Percentiles rank a stretch among this genome's conserved stretches.
Evolutionary conservation across 2,113 vertebrate species (phyloP).

Genomic region (Istiophorus platypterus): DNA sequence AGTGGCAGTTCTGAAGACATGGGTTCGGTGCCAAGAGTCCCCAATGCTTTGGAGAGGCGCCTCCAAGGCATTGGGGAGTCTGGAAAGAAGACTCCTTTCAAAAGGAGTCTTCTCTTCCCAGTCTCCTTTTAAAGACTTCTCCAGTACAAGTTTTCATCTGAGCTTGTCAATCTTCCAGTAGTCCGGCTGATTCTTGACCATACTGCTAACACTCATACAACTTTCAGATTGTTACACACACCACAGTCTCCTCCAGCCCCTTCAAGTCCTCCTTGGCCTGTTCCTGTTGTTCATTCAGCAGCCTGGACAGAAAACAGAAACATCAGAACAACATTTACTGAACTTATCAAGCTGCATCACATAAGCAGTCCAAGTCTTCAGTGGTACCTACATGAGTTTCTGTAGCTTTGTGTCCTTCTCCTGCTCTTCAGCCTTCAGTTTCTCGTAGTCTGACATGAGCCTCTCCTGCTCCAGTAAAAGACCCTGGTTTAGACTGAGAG

Average conservation of each 20-base stretch:
- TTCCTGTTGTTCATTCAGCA: constrained; percentile 93
- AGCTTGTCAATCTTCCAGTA: too few species aligned
- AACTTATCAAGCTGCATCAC: background rate
- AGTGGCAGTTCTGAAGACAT: too few species aligned
- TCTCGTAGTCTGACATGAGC: constrained; percentile 91
- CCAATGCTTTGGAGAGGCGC: too few species aligned
- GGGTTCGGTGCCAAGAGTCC: too few species aligned
- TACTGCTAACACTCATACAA: too few species aligned
- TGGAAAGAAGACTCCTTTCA: too few species aligned
- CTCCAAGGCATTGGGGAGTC: too few species aligned
- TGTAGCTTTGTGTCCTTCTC: constrained; percentile 91
- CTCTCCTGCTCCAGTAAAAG: constrained; percentile 92
- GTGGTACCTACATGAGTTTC: constrained; percentile 74
- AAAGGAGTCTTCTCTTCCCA: too few species aligned
- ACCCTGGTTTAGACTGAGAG: constrained; percentile 90
- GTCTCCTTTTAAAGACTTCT: too few species aligned
- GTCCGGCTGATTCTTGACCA: too few species aligned
- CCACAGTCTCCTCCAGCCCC: constrained; percentile 96
- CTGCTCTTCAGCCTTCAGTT: constrained; percentile 91
- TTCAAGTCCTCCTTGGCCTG: constrained; percentile 94
- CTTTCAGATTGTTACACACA: constrained; percentile 70
- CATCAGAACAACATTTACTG: background rate
- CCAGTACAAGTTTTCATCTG: too few species aligned
- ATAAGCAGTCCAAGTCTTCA: too few species aligned
- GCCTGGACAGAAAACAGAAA: constrained; percentile 73